Base-by-base conservation (phyloP, 2,113 vertebrate species). In the Riparia riparia region DNA sequence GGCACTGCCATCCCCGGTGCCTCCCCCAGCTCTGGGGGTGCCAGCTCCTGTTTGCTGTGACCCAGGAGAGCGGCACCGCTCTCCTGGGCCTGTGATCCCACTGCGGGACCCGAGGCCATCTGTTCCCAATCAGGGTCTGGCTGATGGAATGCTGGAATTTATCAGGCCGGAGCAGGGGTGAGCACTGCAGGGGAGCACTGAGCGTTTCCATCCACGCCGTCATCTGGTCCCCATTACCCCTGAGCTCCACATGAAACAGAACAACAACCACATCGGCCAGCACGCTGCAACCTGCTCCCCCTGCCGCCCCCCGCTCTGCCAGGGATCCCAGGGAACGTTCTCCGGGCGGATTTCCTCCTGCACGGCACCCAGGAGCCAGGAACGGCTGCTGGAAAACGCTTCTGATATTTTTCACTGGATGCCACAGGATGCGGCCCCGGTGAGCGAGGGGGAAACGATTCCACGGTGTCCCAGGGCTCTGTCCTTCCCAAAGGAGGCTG, bases 41-140 rank as follows among this genome's bases (percentile, higher is more conserved):
- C 61, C 95, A 71, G 24, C 51, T 57, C 12, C 53, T 12, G 13
- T n/a, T 8, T 14, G 13, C 24, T 70, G 66, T 58, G 77, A 17
- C 58, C 77, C 61, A 51, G 92, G 71, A 70, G 69, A 83, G 89
- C 89, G 51, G 58, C 31, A 41, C 45, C 0, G 17, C 51, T 64
- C 65, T 29, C 42, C 90, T 31, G 82, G 94, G 58, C 92, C 93
- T 82, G n/a, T 63, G 96, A 80, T 94, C 89, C 87, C 63, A n/a
- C 29, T 14, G 87, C 88, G 79, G 95, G 87, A 88, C 74, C 89
- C 58, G 63, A 87, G 94, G 44, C 78, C 98, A 98, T 98, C 95
- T 98, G 98, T 96, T 98, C 96, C 95, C 91, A 97, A 98, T 98
- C 97, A 98, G 54, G 15, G 13, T 22, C 83, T 96, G 97, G 96